Percentiles rank a stretch among this genome's conserved stretches.
Evolutionary conservation across 2,797 vertebrate species (phyloP).

Genomic region (Champsocephalus gunnari): DNA sequence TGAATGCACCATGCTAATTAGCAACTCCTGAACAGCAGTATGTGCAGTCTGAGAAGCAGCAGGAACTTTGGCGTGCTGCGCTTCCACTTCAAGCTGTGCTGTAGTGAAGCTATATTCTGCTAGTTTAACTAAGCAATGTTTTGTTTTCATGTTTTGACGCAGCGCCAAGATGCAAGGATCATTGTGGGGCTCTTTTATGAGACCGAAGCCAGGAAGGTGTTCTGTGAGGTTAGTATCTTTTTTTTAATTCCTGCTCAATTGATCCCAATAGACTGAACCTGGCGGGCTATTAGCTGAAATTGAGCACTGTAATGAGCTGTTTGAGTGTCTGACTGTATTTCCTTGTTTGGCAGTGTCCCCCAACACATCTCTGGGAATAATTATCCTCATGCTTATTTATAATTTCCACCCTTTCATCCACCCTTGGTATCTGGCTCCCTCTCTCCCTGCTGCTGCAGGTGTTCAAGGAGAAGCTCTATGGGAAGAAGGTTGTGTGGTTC

Average conservation of each 20-base stretch:
- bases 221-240: slow-evolving; percentile 90
- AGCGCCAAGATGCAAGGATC: slow-evolving; percentile 96
- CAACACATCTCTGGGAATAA: slow-evolving; percentile 48
- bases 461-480: slow-evolving; percentile 96
- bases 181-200: slow-evolving; percentile 98
- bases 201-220: slow-evolving; percentile 95
- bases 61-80: slow-evolving; percentile 46
- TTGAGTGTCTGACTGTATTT: slow-evolving; percentile 57
- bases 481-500: slow-evolving; percentile 97
- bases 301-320: slow-evolving; percentile 51
- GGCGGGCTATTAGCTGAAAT: slow-evolving; percentile 53
- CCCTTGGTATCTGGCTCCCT: background rate
- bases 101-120: slow-evolving; percentile 25
- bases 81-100: slow-evolving; percentile 48
- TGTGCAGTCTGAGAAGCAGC: slow-evolving; percentile 57
- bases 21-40: slow-evolving; percentile 60
- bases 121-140: slow-evolving; percentile 43
- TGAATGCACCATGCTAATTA: slow-evolving; percentile 79
- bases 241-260: slow-evolving; percentile 28
- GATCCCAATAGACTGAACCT: slow-evolving; percentile 46
- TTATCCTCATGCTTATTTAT: slow-evolving; percentile 53
- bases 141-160: slow-evolving; percentile 33
- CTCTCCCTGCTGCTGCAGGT: slow-evolving; percentile 81
- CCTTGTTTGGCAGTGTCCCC: slow-evolving; percentile 47
- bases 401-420: slow-evolving; percentile 5